Percentiles rank a stretch among this genome's conserved stretches.
phyloP scores from a whole-genome alignment of 2,113 vertebrate genomes.

The Grammomys surdaster region DNA sequence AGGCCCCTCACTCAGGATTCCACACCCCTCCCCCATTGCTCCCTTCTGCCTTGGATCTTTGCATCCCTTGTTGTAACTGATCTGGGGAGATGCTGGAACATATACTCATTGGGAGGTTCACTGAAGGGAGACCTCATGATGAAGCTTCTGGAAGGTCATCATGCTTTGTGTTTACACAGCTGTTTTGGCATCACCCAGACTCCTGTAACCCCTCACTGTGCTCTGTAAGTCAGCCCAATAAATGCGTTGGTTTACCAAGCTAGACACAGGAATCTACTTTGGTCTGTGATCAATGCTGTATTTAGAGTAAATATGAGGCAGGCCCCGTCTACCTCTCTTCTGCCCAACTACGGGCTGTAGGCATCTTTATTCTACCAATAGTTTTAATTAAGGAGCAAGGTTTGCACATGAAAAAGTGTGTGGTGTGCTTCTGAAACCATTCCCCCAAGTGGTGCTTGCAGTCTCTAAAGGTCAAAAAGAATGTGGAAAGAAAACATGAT shows the following conservation, averaged over 20 bases:
- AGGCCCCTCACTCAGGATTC: constrained; percentile 45
- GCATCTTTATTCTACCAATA: too few relatives aligned
- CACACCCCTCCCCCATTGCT: neutral
- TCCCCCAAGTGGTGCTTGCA: constrained; percentile 13
- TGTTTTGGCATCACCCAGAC: neutral
- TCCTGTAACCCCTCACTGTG: neutral
- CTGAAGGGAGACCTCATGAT: neutral
- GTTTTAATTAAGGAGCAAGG: too few relatives aligned
- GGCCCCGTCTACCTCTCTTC: neutral
- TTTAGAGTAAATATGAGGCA: neutral
- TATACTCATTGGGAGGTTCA: neutral
- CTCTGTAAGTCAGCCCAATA: neutral
- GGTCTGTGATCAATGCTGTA: neutral
- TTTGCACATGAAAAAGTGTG: too few relatives aligned
- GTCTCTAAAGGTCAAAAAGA: neutral
- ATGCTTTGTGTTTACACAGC: neutral
- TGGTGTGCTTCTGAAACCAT: constrained; percentile 22
- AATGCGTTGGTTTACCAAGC: neutral
- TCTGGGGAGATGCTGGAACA: neutral
- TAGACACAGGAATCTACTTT: neutral
- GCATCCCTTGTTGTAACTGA: neutral
- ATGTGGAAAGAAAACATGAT: constrained; percentile 31
- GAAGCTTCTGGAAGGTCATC: neutral
- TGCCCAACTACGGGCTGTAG: too few relatives aligned
- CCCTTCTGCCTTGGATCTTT: neutral